phyloP scores from a whole-genome alignment of 1,140 invertebrate genomes.

The Diuraphis noxia region DNA sequence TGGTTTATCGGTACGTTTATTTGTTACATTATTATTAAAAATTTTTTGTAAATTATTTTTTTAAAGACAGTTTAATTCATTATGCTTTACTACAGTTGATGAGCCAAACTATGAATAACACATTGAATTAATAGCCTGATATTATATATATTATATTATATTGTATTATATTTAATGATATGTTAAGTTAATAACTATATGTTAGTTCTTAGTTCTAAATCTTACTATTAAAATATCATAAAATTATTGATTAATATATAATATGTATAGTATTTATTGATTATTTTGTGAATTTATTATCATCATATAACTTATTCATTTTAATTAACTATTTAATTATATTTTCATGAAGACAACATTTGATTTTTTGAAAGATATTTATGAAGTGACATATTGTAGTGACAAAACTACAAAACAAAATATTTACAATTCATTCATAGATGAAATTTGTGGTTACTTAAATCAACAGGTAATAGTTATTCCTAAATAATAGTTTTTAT shows the following conservation, averaged over 20 bases:
- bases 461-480: slow-evolving; percentile 40
- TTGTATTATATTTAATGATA: background rate
- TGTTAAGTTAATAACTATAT: too few relatives aligned
- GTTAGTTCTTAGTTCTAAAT: background rate
- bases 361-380: slow-evolving; percentile 40
- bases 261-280: too few relatives aligned
- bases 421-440: background rate
- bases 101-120: background rate
- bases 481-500: too few relatives aligned
- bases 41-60: background rate
- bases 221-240: background rate
- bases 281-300: background rate
- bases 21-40: background rate
- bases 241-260: background rate
- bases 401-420: slow-evolving; percentile 41
- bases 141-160: too few relatives aligned
- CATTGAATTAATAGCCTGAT: background rate
- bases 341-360: background rate
- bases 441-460: slow-evolving; percentile 34
- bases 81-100: background rate
- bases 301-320: background rate
- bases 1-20: slow-evolving; percentile 64
- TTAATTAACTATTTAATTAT: slow-evolving; percentile 19
- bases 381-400: slow-evolving; percentile 20
- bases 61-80: background rate